phyloP scores from a whole-genome alignment of 2,113 vertebrate genomes.

The Hiodon tergisus region DNA sequence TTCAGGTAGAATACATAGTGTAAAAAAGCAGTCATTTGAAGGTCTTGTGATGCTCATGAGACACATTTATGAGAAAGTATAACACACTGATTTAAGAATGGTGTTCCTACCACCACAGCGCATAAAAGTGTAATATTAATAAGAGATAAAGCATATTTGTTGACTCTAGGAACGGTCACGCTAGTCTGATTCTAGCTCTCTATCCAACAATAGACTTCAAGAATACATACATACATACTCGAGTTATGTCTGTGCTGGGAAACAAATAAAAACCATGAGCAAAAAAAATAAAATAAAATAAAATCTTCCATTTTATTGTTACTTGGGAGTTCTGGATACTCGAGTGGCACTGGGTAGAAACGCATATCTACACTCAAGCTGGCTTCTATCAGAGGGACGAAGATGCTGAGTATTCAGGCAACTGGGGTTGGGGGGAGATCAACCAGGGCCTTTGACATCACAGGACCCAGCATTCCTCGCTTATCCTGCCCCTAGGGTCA shows the following conservation, averaged over 20 bases:
- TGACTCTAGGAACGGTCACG: not conserved
- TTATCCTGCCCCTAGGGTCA: not conserved
- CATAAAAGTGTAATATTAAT: not conserved
- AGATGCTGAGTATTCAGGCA: conserved; percentile 6
- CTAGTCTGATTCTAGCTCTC: not conserved
- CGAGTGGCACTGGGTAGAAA: not conserved
- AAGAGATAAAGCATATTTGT: not conserved
- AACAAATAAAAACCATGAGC: too few relatives aligned
- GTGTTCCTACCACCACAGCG: conserved; percentile 9
- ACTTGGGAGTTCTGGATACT: not conserved
- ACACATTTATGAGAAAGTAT: not conserved
- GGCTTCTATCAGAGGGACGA: not conserved
- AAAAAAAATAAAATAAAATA: not conserved
- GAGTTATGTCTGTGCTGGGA: too few relatives aligned
- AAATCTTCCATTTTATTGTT: not conserved
- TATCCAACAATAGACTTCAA: not conserved
- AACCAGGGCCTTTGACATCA: conserved; percentile 30
- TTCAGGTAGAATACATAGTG: conserved; percentile 17
- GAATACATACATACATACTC: too few relatives aligned
- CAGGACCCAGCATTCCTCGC: conserved; percentile 22
- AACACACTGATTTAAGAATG: conserved; percentile 25
- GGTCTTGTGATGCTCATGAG: too few relatives aligned
- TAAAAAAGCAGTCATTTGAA: not conserved
- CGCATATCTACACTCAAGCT: conserved; percentile 16
- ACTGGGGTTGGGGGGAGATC: conserved; percentile 13